Base-by-base conservation (phyloP, 2,888 invertebrate genomes). In the Seira sanloemensis region DNA sequence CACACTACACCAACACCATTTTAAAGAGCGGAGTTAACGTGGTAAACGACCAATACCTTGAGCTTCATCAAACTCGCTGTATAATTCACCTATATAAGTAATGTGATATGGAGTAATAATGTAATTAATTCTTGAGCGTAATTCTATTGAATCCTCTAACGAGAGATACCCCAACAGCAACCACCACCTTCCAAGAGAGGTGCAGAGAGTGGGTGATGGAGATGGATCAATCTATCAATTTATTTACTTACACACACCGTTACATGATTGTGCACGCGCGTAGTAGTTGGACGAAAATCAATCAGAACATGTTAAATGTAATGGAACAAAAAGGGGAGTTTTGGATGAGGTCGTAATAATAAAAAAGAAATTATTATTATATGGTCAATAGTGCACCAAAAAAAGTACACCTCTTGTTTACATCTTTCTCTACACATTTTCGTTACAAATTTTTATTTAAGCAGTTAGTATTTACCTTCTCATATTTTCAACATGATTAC, bases 1-100 rank as follows among this genome's bases (percentile, higher is more conserved):
- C 23, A 46, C 71, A 37, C 71, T 71, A 71, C 21, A 71, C 46
- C 26, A 21, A 27, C 24, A 71, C 71, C 19, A 50, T 50, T 50
- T 50, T 50, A 12, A 50, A 18, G 16, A 50, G 50, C 12, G 50
- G 50, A 50, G 50, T 50, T 50, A 50, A 50, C n/a, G 50, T 50
- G 16, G 50, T 50, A 50, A 50, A 50, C 50, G 50, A 50, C 50
- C 50, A 50, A 50, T 50, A 50, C 50, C 50, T 50, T 50, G 50
- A 50, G 50, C 12, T 18, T 50, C 50, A 50, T 50, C 50, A 50
- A 50, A 12, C 16, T n/a, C n/a, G 12, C 50, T n/a, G n/a, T n/a
- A n/a, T n/a, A n/a, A 50, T 50, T 50, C 50, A 50, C 50, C 50
- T 37, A 4, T 50, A 18, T n/a, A 50, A n/a, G 50, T 50, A 50